phyloP scores from a whole-genome alignment of 2,797 vertebrate species.

The Parauchenoglanis ngamensis region DNA sequence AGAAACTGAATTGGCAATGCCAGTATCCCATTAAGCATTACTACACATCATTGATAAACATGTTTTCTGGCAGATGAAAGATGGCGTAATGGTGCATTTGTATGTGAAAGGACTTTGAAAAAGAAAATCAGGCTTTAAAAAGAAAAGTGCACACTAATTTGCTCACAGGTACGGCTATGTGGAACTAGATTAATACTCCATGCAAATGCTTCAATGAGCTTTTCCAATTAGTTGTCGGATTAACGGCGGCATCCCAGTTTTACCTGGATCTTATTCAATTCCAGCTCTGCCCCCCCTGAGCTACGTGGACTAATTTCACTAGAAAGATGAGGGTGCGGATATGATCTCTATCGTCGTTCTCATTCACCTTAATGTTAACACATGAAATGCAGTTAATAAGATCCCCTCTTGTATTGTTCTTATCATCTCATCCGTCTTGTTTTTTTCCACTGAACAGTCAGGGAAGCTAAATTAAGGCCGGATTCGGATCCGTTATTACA shows the following conservation, averaged over 20 bases:
- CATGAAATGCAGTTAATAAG: constrained; percentile 15
- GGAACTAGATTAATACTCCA: constrained; percentile 51
- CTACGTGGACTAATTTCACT: constrained; percentile 34
- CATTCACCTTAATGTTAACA: constrained; percentile 26
- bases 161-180: constrained; percentile 7
- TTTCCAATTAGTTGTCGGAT: constrained; percentile 50
- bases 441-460: neutral
- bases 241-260: constrained; percentile 39
- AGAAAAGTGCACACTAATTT: neutral
- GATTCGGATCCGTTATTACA: neutral
- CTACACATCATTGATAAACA: constrained; percentile 4
- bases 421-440: neutral
- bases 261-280: constrained; percentile 39
- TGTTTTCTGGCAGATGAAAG: constrained; percentile 29
- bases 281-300: constrained; percentile 32
- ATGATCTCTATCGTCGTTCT: constrained; percentile 33
- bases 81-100: constrained; percentile 29
- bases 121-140: neutral
- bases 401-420: constrained; percentile 26
- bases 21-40: neutral
- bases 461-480: constrained; percentile 19
- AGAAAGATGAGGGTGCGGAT: constrained; percentile 10
- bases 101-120: constrained; percentile 3
- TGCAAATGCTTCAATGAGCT: constrained; percentile 49
- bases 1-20: neutral